These are phyloP conservation scores for Drosophila trichaetosa DNA, from an alignment of 2,888 invertebrate species.

Conservation along the genomic window DNA sequence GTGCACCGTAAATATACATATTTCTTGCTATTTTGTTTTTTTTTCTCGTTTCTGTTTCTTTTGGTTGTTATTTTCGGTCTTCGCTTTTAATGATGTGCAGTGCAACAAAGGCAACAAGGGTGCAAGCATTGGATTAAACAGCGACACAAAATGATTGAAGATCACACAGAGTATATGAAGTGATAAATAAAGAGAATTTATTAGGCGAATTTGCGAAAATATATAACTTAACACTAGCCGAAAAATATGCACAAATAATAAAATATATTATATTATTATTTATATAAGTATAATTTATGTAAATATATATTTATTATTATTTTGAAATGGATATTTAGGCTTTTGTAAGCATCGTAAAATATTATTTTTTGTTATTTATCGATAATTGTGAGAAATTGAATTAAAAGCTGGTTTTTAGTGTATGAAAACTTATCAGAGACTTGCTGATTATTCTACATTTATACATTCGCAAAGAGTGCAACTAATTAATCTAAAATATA, in stretches of 20 bases:
- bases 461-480: neutral
- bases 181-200: neutral
- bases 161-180: neutral
- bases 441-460: no score
- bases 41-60: neutral
- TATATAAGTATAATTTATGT: neutral
- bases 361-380: neutral
- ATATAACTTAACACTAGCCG: neutral
- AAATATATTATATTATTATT: neutral
- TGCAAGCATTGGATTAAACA: neutral
- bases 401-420: neutral
- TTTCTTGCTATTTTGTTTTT: neutral
- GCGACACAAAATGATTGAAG: constrained; percentile 1
- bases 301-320: neutral
- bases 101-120: neutral
- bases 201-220: neutral
- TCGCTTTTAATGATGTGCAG: constrained; percentile 23
- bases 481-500: neutral
- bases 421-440: no score
- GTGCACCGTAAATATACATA: constrained; percentile 16
- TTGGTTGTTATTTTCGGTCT: neutral
- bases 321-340: neutral
- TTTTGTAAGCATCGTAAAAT: neutral
- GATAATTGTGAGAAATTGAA: neutral
- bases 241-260: neutral